Percentiles rank a stretch among this genome's conserved stretches.
phyloP scores from a whole-genome alignment of 2,113 vertebrate species.

The Poicephalus meyeri region DNA sequence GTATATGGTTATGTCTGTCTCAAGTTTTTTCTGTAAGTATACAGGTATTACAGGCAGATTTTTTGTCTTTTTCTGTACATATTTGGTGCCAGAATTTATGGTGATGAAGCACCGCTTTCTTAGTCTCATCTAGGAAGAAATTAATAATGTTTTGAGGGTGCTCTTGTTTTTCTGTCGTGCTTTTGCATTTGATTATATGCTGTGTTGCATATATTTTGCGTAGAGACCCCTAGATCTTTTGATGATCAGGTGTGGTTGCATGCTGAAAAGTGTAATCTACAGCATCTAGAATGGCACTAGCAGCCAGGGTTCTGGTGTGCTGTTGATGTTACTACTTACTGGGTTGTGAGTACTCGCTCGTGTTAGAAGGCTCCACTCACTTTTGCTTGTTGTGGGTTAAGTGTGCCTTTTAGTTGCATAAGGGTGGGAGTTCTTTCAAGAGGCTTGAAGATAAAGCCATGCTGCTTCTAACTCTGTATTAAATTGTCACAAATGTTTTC shows the following conservation, averaged over 20 bases:
- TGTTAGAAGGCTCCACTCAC: rapidly evolving
- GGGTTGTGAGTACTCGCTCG: neutral
- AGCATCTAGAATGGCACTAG: neutral
- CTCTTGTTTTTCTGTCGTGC: neutral
- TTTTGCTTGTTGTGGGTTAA: neutral
- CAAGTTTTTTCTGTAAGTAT: neutral
- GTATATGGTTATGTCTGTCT: neutral
- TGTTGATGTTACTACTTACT: rapidly evolving
- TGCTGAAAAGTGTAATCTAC: neutral
- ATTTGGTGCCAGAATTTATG: neutral
- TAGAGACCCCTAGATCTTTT: neutral
- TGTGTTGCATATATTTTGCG: rapidly evolving
- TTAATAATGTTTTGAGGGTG: neutral
- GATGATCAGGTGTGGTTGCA: neutral
- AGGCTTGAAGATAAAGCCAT: neutral
- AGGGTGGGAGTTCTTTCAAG: rapidly evolving
- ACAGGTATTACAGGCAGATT: neutral
- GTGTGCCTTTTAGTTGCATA: neutral
- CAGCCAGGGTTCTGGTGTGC: neutral
- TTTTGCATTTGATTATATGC: neutral
- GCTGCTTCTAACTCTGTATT: neutral
- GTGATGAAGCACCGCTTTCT: neutral
- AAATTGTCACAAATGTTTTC: neutral
- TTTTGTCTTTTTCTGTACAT: neutral
- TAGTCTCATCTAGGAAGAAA: neutral